A percentile compares a stretch with the other conserved stretches of the same genome.
Evolutionary conservation across 2,797 vertebrate genomes (phyloP).

Genomic region (Orestias chungarensis): DNA sequence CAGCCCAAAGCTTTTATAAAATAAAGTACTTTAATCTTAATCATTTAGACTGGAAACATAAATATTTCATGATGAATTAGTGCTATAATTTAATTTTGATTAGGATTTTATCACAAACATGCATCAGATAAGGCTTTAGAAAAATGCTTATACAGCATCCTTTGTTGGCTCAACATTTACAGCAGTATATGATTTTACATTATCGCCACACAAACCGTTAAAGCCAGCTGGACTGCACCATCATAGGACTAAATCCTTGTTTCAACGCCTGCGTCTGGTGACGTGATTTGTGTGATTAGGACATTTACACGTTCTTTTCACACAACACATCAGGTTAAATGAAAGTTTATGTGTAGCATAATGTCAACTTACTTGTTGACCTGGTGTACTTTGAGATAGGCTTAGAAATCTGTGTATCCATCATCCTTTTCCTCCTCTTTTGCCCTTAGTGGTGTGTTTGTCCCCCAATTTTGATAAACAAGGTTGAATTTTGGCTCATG

Average conservation of each 20-base stretch:
- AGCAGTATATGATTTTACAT: background rate
- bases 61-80: background rate
- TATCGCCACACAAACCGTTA: background rate
- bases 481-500: background rate
- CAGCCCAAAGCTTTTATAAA: no score
- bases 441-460: background rate
- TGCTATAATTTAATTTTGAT: background rate
- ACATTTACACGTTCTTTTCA: background rate
- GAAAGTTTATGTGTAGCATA: background rate
- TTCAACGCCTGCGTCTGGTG: background rate
- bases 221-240: background rate
- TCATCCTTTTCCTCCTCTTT: background rate
- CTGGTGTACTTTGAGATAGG: background rate
- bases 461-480: background rate
- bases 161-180: background rate
- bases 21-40: background rate
- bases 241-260: background rate
- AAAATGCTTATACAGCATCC: background rate
- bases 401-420: background rate
- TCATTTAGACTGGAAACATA: background rate
- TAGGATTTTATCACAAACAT: background rate
- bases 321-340: background rate
- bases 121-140: background rate
- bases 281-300: background rate
- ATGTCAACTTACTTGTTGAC: background rate